Base-by-base conservation (phyloP, 2,888 invertebrate genomes). In the Galerucella calmariensis region DNA sequence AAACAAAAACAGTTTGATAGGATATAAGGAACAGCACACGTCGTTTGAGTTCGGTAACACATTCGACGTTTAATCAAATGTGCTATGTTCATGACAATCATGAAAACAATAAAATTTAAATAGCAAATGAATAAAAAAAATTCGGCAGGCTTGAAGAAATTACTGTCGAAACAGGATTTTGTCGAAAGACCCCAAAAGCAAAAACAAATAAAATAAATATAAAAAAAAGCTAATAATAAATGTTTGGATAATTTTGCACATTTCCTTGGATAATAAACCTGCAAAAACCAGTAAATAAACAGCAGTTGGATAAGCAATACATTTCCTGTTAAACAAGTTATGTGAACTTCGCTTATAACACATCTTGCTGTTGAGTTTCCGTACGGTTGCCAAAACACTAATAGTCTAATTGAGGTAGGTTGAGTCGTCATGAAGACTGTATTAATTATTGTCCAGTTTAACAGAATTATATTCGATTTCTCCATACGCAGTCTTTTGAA, bases 41-140 rank as follows among this genome's bases (percentile, higher is more conserved):
- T 48, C 14, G 59, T 14, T 20, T 48, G 53, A 8, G 53, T 14
- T 8, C 68, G 53, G 8, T 14, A 12, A 12, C 69, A 65, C 48
- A 67, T 71, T 27, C 58, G 41, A 48, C 48, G 72, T 24, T 73
- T 75, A 27, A 71, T 48, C 11, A 56, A 12, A 63, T 75, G 73
- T 20, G 62, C 27, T 20, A 74, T 74, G 16, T 74, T 75, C 58
- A 77, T 74, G 5, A 75, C 20, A 11, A 77, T 20, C 65, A 73
- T 77, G 48, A 77, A 77, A 66, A 41, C 9, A 41, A 41, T 41
- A 9, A 41, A 41, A 41, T 41, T 41, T 1, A 41, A 41, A 41
- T 41, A 41, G 35, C 35, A 41, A 41, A 41, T 41, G 9, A 41
- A 41, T 41, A 41, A 41, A 41, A 41, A 41, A 41, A 41, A 41